phyloP scores from a whole-genome alignment of 2,888 invertebrate genomes.

The Fabriciana adippe region DNA sequence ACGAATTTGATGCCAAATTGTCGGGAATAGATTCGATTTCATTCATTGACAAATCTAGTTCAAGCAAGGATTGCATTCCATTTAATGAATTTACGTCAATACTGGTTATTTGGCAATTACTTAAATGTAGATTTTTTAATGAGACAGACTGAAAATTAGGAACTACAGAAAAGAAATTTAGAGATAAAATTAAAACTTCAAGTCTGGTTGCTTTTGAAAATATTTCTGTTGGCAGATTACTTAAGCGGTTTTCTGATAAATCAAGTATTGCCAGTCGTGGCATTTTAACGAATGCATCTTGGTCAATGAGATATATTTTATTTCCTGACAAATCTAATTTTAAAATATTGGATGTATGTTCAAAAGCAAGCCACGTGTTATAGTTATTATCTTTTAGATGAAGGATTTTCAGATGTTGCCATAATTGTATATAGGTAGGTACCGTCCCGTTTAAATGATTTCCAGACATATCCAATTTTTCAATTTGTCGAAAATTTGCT shows the following conservation, averaged over 20 bases:
- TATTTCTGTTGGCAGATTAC: slow-evolving; percentile 77
- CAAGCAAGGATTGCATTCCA: slow-evolving; percentile 81
- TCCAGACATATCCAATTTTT: slow-evolving; percentile 69
- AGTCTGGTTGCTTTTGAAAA: slow-evolving; percentile 83
- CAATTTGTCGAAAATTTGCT: slow-evolving; percentile 73
- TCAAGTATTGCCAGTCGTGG: slow-evolving; percentile 82
- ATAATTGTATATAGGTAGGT: slow-evolving; percentile 68
- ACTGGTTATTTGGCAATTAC: slow-evolving; percentile 84
- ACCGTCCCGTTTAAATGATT: slow-evolving; percentile 79
- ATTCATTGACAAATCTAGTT: slow-evolving; percentile 85
- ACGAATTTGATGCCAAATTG: slow-evolving; percentile 79
- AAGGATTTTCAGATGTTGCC: slow-evolving; percentile 75
- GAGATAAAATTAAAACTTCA: slow-evolving; percentile 83
- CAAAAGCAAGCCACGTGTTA: slow-evolving; percentile 62
- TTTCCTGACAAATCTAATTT: slow-evolving; percentile 86
- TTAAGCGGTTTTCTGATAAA: slow-evolving; percentile 86
- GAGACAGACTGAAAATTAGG: slow-evolving; percentile 82
- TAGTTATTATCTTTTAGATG: slow-evolving; percentile 83
- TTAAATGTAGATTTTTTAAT: slow-evolving; percentile 81
- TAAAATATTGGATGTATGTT: slow-evolving; percentile 64
- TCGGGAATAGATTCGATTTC: slow-evolving; percentile 84
- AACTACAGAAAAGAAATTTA: slow-evolving; percentile 84
- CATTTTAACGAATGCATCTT: slow-evolving; percentile 82
- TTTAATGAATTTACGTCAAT: slow-evolving; percentile 77
- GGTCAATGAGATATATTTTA: slow-evolving; percentile 82